Evolutionary conservation across 1,140 invertebrate genomes (phyloP).

Genomic region (Pseudomyrmex cubaensis): DNA sequence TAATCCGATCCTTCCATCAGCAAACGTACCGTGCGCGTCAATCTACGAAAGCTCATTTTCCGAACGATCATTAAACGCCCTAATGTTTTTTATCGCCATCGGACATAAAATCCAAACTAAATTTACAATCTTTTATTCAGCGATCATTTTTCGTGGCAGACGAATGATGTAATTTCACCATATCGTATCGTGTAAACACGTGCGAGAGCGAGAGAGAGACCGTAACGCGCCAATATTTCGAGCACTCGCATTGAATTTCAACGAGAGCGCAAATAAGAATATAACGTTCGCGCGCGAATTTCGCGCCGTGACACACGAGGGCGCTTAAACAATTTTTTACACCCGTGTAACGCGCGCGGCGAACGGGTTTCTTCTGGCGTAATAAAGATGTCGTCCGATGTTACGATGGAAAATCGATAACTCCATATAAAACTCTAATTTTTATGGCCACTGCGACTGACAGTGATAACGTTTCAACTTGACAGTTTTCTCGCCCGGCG

Average conservation of each 20-base stretch:
- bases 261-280: constrained; percentile 35
- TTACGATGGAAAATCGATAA: constrained; percentile 49
- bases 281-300: constrained; percentile 25
- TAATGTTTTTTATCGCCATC: neutral
- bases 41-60: too few species aligned
- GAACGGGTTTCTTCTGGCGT: neutral
- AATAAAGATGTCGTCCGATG: constrained; percentile 50
- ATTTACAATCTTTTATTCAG: neutral
- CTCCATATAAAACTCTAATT: constrained; percentile 55
- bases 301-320: constrained; percentile 20
- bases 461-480: constrained; percentile 64
- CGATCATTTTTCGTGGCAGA: neutral
- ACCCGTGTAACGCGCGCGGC: neutral
- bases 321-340: constrained; percentile 48
- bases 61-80: neutral
- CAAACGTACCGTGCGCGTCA: neutral
- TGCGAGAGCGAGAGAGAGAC: neutral
- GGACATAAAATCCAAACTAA: neutral
- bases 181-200: constrained; percentile 10
- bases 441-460: constrained; percentile 54
- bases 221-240: constrained; percentile 7
- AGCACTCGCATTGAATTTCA: constrained; percentile 42
- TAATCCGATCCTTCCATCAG: neutral
- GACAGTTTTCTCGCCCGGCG: constrained; percentile 53
- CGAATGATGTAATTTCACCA: constrained; percentile 21